Conservation (phyloP, 2,888 invertebrate species). For the Cosmopolites sordidus region DNA sequence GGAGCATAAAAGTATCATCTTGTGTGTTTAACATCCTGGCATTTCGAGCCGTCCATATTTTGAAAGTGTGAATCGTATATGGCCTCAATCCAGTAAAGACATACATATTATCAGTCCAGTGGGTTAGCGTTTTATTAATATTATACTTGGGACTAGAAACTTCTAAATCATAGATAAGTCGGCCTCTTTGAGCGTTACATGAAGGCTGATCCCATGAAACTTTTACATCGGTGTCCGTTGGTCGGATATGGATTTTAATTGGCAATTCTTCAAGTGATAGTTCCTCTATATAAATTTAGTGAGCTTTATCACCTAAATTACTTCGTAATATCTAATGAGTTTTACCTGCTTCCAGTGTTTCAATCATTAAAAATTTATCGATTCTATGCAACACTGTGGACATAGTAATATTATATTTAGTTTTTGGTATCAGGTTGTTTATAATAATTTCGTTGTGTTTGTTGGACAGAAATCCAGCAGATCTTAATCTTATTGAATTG, state of each 20-base stretch:
- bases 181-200: conserved; percentile 38
- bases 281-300: too few species aligned
- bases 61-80: conserved; percentile 37
- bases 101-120: conserved; percentile 32
- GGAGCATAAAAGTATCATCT: conserved; percentile 26
- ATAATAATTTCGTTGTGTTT: conserved; percentile 36
- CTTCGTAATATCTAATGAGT: conserved; percentile 8
- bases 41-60: conserved; percentile 36
- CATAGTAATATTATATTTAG: conserved; percentile 40
- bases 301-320: too few species aligned
- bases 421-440: conserved; percentile 39
- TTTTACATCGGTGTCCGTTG: conserved; percentile 32
- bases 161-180: conserved; percentile 35
- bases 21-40: conserved; percentile 30
- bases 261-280: conserved; percentile 39
- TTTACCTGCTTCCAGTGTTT: conserved; percentile 41
- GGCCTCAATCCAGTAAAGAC: conserved; percentile 36
- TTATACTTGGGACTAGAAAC: conserved; percentile 30
- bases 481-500: conserved; percentile 36
- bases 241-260: conserved; percentile 33
- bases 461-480: conserved; percentile 40
- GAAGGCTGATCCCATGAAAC: conserved; percentile 39
- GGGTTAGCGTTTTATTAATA: conserved; percentile 27
- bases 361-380: conserved; percentile 30
- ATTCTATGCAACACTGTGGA: conserved; percentile 38